A percentile compares a stretch with the other conserved stretches of the same genome.
Evolutionary conservation across 2,888 invertebrate genomes (phyloP).

Genomic region (Papilio protenor): DNA sequence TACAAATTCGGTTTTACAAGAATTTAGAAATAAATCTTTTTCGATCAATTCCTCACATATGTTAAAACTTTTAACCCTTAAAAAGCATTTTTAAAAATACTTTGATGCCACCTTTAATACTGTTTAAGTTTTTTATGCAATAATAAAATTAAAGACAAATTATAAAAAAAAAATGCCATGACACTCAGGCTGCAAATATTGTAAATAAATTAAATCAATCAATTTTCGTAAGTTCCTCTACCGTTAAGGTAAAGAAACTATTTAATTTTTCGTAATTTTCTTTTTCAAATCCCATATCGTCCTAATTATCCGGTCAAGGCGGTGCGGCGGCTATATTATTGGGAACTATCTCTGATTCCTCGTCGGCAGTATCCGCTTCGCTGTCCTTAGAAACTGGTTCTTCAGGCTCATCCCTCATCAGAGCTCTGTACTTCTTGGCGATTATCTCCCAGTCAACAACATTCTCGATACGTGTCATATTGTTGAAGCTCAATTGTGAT

Average conservation of each 20-base stretch:
- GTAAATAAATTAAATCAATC: not conserved
- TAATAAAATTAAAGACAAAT: not conserved
- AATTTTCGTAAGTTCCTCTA: too few species aligned
- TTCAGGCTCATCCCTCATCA: slow-evolving; percentile 82
- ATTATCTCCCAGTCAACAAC: slow-evolving; percentile 96
- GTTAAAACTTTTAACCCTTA: not conserved
- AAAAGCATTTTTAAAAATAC: not conserved
- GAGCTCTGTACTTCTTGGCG: slow-evolving; percentile 93
- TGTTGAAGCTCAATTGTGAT: slow-evolving; percentile 92
- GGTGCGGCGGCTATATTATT: slow-evolving; percentile 74
- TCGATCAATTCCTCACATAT: not conserved
- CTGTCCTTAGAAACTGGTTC: slow-evolving; percentile 68
- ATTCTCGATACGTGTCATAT: slow-evolving; percentile 92
- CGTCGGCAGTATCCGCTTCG: slow-evolving; percentile 74
- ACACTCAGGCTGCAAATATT: not conserved
- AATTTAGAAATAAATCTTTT: not conserved
- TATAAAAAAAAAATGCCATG: too few species aligned
- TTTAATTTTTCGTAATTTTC: too few species aligned
- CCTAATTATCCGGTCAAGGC: slow-evolving; percentile 60
- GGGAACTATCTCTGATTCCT: slow-evolving; percentile 73
- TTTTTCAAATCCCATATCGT: not conserved
- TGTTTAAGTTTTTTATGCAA: not conserved
- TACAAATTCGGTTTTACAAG: slow-evolving; percentile 15
- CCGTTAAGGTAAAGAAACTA: too few species aligned
- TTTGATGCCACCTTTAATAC: not conserved